Conservation (phyloP, 2,888 invertebrate species). For the Salpingus planirostris region DNA sequence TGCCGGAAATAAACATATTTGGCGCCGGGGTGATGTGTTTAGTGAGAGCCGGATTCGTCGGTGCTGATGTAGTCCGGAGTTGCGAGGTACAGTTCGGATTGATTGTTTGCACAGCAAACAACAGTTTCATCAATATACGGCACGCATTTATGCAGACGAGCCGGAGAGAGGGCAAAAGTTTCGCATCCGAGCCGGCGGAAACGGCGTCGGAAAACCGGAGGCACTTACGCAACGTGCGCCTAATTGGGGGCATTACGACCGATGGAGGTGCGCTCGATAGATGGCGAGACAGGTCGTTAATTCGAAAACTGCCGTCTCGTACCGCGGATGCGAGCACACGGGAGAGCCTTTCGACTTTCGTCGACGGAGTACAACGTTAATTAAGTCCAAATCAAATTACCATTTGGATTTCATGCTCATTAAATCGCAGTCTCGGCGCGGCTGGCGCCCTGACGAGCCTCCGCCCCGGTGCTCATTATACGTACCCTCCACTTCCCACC, state of each 20-base stretch:
- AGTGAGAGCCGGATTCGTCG: slow-evolving; percentile 9
- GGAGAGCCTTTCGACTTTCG: slow-evolving; percentile 15
- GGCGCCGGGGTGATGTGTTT: slow-evolving; percentile 5
- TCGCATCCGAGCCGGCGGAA: neutral
- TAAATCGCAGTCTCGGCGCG: slow-evolving; percentile 36
- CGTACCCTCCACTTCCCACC: slow-evolving; percentile 8
- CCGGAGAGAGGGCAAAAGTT: too few species aligned
- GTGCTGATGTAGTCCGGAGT: slow-evolving; percentile 20
- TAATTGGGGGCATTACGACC: too few species aligned
- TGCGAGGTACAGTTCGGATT: slow-evolving; percentile 20
- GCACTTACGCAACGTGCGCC: neutral
- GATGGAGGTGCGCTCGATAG: too few species aligned
- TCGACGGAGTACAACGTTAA: slow-evolving; percentile 31
- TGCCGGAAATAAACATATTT: slow-evolving; percentile 11
- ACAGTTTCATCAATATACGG: slow-evolving; percentile 24
- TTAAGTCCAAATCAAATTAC: slow-evolving; percentile 43
- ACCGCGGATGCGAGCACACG: neutral
- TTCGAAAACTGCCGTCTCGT: slow-evolving; percentile 3
- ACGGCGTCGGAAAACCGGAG: neutral
- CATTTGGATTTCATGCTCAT: slow-evolving; percentile 43
- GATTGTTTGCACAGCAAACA: slow-evolving; percentile 26
- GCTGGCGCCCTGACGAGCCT: slow-evolving; percentile 27
- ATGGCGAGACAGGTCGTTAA: too few species aligned
- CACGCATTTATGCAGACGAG: slow-evolving; percentile 6
- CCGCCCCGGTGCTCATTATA: slow-evolving; percentile 22